phyloP scores from a whole-genome alignment of 2,113 vertebrate species.

The Xenopus tropicalis region DNA sequence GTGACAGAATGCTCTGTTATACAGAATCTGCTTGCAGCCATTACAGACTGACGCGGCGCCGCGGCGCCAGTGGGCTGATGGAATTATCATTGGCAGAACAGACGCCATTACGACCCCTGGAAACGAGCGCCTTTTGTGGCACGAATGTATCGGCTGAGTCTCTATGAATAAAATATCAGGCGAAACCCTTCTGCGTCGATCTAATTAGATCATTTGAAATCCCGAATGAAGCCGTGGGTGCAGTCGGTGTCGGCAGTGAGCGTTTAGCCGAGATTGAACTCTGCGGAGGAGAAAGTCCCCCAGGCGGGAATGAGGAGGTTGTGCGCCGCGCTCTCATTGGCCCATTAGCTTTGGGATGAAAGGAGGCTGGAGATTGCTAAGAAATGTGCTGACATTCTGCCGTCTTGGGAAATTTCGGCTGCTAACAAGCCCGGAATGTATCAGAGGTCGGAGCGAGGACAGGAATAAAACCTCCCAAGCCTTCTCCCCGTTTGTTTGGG shows the following conservation, averaged over 20 bases:
- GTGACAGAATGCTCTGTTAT: too few relatives aligned
- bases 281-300: constrained; percentile 11
- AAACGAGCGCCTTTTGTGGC: too few relatives aligned
- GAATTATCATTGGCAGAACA: too few relatives aligned
- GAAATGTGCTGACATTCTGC: constrained; percentile 12
- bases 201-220: constrained; percentile 29
- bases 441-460: constrained; percentile 28
- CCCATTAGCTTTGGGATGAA: background rate
- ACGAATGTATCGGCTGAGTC: background rate
- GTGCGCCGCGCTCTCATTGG: constrained; percentile 8
- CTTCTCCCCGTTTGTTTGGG: background rate
- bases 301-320: background rate
- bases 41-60: too few relatives aligned
- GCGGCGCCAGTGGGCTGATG: too few relatives aligned
- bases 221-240: constrained; percentile 7
- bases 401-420: constrained; percentile 36
- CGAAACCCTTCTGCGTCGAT: background rate
- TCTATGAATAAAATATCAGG: constrained; percentile 22
- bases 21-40: too few relatives aligned
- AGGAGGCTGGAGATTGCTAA: constrained; percentile 9
- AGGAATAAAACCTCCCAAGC: background rate
- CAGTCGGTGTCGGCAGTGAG: background rate
- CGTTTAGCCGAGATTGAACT: background rate
- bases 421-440: constrained; percentile 15
- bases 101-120: too few relatives aligned